Evolutionary conservation across 2,888 invertebrate genomes (phyloP).

Genomic region (Ennomos quercinarius): DNA sequence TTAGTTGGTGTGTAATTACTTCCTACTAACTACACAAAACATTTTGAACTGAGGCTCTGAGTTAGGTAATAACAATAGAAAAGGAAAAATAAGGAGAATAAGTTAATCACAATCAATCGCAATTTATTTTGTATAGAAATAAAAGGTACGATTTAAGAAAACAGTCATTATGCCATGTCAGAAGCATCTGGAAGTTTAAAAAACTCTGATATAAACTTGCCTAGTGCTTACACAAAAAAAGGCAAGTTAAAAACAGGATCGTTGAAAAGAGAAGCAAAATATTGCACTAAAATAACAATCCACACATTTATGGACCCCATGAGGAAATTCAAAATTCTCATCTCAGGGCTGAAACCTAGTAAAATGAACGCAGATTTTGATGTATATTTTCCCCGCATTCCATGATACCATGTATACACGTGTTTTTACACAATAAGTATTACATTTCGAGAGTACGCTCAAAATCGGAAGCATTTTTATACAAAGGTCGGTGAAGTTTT

Average conservation of each 20-base stretch:
- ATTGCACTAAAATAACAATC: neutral
- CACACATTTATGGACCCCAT: too few species aligned
- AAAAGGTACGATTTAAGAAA: too few species aligned
- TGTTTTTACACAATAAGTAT: conserved; percentile 5
- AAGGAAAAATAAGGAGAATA: too few species aligned
- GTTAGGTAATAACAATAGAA: too few species aligned
- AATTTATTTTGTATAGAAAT: too few species aligned
- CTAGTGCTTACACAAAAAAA: too few species aligned
- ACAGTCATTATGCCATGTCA: too few species aligned
- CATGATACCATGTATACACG: conserved; percentile 4
- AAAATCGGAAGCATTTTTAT: conserved; percentile 4
- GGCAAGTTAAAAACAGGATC: too few species aligned
- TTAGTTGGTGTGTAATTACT: conserved; percentile 25
- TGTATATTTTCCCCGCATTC: conserved; percentile 1
- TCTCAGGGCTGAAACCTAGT: neutral
- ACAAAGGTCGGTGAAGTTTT: conserved; percentile 1
- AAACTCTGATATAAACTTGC: too few species aligned
- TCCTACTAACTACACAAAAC: conserved; percentile 3
- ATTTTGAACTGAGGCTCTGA: too few species aligned
- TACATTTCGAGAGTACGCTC: conserved; percentile 2
- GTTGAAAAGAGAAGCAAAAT: neutral
- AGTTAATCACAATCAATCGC: too few species aligned
- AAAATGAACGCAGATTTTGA: conserved; percentile 1
- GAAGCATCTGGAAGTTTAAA: too few species aligned
- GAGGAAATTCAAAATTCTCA: neutral